Conservation (phyloP, 2,888 invertebrate genomes). For the Galerucella calmariensis region DNA sequence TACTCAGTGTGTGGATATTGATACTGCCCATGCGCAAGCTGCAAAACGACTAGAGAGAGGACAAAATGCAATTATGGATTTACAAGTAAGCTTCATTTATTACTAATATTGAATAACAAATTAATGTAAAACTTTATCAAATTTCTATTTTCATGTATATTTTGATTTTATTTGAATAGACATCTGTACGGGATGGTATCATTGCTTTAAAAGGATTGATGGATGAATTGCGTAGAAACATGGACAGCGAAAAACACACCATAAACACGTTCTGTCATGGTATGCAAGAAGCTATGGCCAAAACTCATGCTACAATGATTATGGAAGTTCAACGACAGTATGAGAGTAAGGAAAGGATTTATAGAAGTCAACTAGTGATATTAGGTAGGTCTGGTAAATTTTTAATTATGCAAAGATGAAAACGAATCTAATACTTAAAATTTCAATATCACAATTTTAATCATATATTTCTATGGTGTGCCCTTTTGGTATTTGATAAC, state of each 20-base stretch:
- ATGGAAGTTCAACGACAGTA: conserved; percentile 75
- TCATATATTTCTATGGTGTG: too few species aligned
- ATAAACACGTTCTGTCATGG: conserved; percentile 75
- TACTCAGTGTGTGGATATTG: conserved; percentile 78
- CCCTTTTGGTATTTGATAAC: too few species aligned
- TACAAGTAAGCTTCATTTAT: conserved; percentile 54
- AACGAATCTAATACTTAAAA: too few species aligned
- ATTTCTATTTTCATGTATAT: background rate
- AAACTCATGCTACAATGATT: conserved; percentile 74
- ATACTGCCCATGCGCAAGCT: conserved; percentile 78
- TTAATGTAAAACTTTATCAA: background rate
- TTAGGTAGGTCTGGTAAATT: conserved; percentile 51
- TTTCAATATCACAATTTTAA: too few species aligned
- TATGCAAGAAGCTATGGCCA: conserved; percentile 73
- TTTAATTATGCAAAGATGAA: too few species aligned
- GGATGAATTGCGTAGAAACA: conserved; percentile 74
- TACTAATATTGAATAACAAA: too few species aligned
- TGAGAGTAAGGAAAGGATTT: conserved; percentile 65
- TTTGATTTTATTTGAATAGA: conserved; percentile 62
- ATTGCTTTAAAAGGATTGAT: conserved; percentile 74
- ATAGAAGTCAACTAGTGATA: conserved; percentile 61
- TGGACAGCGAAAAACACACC: conserved; percentile 74
- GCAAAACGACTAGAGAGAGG: conserved; percentile 77
- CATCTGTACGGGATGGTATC: conserved; percentile 75
- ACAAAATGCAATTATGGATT: conserved; percentile 63